These are phyloP conservation scores for Agrochola macilenta DNA, from an alignment of 2,888 invertebrate genomes.

Conservation along the genomic window DNA sequence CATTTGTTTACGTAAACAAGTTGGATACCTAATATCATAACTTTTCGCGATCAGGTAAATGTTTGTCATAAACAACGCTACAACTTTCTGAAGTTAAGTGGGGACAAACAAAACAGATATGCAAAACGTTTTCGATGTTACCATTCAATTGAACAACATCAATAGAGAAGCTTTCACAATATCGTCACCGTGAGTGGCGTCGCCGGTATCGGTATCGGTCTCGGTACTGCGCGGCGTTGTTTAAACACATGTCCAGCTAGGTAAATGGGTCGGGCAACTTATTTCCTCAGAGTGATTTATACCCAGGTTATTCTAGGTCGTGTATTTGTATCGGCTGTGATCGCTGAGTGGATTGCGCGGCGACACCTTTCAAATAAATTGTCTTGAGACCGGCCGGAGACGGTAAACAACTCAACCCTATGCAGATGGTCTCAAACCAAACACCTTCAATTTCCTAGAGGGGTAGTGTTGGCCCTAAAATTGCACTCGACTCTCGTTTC, in stretches of 20 bases:
- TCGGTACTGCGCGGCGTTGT: conserved; percentile 69
- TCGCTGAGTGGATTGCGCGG: conserved; percentile 87
- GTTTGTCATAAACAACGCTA: conserved; percentile 51
- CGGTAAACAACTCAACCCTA: conserved; percentile 88
- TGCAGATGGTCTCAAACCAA: conserved; percentile 86
- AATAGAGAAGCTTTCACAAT: conserved; percentile 75
- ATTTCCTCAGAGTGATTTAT: conserved; percentile 86
- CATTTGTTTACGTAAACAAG: conserved; percentile 55
- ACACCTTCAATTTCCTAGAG: conserved; percentile 83
- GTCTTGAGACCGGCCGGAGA: conserved; percentile 85
- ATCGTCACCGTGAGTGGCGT: conserved; percentile 70
- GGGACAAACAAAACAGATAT: conserved; percentile 57
- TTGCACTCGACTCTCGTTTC: conserved; percentile 79
- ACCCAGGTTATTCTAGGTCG: conserved; percentile 79
- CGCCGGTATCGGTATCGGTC: conserved; percentile 50
- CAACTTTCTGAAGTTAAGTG: conserved; percentile 55
- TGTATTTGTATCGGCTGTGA: conserved; percentile 81
- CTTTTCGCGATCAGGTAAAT: conserved; percentile 55
- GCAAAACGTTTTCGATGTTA: conserved; percentile 55
- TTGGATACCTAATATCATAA: conserved; percentile 36
- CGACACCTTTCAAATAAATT: conserved; percentile 90
- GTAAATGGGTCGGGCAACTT: conserved; percentile 81
- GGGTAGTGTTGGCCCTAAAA: conserved; percentile 79
- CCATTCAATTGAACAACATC: conserved; percentile 67
- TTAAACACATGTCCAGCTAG: conserved; percentile 80